These are phyloP conservation scores for Neuroscelio doddi DNA, from an alignment of 2,888 invertebrate species.

Conservation along the genomic window DNA sequence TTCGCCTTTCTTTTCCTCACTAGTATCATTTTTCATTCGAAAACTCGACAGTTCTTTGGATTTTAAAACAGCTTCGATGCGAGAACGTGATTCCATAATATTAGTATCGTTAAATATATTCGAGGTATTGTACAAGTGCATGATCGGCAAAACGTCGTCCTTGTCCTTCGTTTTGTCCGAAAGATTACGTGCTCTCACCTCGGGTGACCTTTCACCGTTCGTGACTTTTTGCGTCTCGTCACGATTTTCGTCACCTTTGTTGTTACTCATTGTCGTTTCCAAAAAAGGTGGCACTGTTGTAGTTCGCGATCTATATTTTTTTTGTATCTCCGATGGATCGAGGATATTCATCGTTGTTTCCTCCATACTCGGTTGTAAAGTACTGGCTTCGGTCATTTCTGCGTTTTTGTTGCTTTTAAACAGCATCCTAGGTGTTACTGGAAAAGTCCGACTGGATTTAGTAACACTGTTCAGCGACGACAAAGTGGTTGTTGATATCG, in stretches of 20 bases:
- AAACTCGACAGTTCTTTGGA: slow-evolving; percentile 35
- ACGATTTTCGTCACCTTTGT: slow-evolving; percentile 29
- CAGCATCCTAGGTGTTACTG: slow-evolving; percentile 57
- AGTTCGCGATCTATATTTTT: slow-evolving; percentile 60
- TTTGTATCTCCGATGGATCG: slow-evolving; percentile 67
- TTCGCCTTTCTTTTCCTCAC: slow-evolving; percentile 51
- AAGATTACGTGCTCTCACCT: slow-evolving; percentile 62
- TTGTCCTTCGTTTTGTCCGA: slow-evolving; percentile 64
- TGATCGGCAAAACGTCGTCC: slow-evolving; percentile 67
- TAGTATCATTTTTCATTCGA: slow-evolving; percentile 58
- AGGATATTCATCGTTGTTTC: slow-evolving; percentile 35
- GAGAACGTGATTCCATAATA: slow-evolving; percentile 31
- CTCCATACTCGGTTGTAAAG: slow-evolving; percentile 13
- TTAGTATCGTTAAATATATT: slow-evolving; percentile 64
- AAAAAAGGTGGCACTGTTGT: slow-evolving; percentile 9
- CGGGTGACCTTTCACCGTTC: slow-evolving; percentile 60
- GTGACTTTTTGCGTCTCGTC: slow-evolving; percentile 18
- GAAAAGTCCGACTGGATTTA: slow-evolving; percentile 41
- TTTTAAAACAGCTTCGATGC: slow-evolving; percentile 31
- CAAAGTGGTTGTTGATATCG: slow-evolving; percentile 2
- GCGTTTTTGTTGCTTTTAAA: slow-evolving; percentile 31
- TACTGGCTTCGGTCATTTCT: slow-evolving; percentile 21
- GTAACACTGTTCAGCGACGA: not conserved
- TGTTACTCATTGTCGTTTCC: slow-evolving; percentile 24
- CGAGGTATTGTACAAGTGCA: slow-evolving; percentile 69